Conservation (phyloP, 2,797 vertebrate species). For the Oryzias sinensis region DNA sequence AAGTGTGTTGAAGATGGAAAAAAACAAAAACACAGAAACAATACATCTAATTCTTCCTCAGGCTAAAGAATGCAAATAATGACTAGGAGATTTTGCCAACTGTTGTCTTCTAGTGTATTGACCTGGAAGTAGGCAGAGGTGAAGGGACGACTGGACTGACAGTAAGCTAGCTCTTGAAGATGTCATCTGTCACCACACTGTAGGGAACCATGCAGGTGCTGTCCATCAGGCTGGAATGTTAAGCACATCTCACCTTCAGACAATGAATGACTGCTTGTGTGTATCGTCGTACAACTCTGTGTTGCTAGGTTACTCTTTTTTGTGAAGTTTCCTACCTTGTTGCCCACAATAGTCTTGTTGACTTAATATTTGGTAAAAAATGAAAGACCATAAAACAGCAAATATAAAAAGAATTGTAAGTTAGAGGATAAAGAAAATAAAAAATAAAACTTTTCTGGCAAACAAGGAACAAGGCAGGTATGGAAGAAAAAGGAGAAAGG, state of each 20-base stretch:
- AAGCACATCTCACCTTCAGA: conserved; percentile 45
- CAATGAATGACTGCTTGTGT: conserved; percentile 7
- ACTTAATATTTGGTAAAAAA: conserved; percentile 55
- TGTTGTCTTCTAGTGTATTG: conserved; percentile 25
- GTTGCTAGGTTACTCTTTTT: conserved; percentile 33
- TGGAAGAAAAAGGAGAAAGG: too few species aligned
- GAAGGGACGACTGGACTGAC: conserved; percentile 49
- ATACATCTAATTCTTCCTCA: not conserved
- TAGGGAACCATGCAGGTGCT: conserved; percentile 37
- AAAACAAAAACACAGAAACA: not conserved
- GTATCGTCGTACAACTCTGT: conserved; percentile 9
- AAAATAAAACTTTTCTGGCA: conserved; percentile 52
- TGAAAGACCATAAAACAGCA: conserved; percentile 51
- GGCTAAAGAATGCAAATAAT: not conserved
- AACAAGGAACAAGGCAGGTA: too few species aligned
- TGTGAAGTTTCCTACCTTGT: conserved; percentile 40
- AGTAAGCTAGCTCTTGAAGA: conserved; percentile 55
- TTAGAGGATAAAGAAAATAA: conserved; percentile 34
- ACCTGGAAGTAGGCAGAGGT: conserved; percentile 30
- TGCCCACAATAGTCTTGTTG: conserved; percentile 50
- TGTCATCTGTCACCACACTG: conserved; percentile 51
- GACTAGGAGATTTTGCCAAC: not conserved
- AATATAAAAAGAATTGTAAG: conserved; percentile 34
- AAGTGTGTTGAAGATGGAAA: not conserved
- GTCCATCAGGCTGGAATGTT: conserved; percentile 47